Percentiles rank a stretch among this genome's conserved stretches.
Conservation (phyloP, 92 coral and sea anemone genomes). For the Umimayanthus chanpuru region DNA sequence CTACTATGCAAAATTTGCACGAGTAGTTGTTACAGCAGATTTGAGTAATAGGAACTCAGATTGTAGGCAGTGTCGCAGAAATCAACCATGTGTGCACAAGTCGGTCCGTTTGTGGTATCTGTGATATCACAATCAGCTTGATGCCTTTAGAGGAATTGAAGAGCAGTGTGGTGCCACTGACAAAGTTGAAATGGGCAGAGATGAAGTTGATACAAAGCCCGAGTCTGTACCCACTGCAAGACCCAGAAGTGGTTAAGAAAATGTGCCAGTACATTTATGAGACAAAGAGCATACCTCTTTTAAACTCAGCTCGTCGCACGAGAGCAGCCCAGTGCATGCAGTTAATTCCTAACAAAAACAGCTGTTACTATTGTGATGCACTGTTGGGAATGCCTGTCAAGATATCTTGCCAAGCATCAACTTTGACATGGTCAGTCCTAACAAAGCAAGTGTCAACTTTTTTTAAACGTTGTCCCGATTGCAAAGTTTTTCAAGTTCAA, state of each 20-base stretch:
- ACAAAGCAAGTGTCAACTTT: constrained; percentile 48
- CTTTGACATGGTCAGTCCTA: constrained; percentile 40
- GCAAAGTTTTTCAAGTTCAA: constrained; percentile 19
- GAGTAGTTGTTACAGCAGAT: too few species aligned
- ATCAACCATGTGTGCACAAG: too few species aligned
- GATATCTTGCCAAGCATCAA: constrained; percentile 42
- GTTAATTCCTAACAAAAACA: constrained; percentile 47
- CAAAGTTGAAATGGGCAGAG: too few species aligned
- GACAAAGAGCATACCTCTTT: not conserved
- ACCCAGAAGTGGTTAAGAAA: too few species aligned
- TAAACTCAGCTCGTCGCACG: not conserved
- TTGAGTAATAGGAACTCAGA: too few species aligned
- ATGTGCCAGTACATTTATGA: too few species aligned
- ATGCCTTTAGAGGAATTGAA: too few species aligned
- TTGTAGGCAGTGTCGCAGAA: too few species aligned
- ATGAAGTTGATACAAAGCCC: too few species aligned
- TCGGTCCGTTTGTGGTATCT: not conserved
- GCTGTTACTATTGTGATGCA: constrained; percentile 34
- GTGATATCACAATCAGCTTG: constrained; percentile 3
- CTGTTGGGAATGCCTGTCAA: constrained; percentile 34
- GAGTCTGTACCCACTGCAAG: too few species aligned
- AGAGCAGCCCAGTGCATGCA: not conserved
- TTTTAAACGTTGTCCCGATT: constrained; percentile 33
- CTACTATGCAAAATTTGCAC: too few species aligned
- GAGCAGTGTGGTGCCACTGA: too few species aligned